Evolutionary conservation across 2,888 invertebrate species (phyloP).

Genomic region (Trypoxylon attenuatum): DNA sequence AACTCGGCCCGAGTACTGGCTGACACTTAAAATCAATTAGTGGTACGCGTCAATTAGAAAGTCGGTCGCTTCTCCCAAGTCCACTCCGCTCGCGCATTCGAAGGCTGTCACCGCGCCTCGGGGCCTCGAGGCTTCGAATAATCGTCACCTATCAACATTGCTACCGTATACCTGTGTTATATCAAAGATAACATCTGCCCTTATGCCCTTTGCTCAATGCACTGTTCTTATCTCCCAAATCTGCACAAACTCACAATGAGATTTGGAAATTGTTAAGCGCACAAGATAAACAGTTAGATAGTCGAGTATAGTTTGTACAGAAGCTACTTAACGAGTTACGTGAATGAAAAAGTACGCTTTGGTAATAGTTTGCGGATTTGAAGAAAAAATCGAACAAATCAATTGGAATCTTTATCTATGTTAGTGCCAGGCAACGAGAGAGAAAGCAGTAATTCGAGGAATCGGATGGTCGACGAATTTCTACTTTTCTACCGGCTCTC

Average conservation of each 20-base stretch:
- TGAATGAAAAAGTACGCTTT: too few species aligned
- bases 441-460: background rate
- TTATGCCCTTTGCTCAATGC: too few species aligned
- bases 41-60: constrained; percentile 60
- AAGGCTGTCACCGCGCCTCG: constrained; percentile 1
- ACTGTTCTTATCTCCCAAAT: too few species aligned
- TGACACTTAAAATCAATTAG: constrained; percentile 68
- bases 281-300: too few species aligned
- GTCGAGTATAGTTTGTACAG: too few species aligned
- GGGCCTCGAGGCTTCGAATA: constrained; percentile 9
- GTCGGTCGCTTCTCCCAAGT: constrained; percentile 45
- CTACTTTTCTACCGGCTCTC: background rate
- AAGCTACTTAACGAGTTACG: too few species aligned
- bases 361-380: too few species aligned
- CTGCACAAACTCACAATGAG: too few species aligned
- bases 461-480: background rate
- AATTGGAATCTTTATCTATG: too few species aligned
- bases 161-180: background rate
- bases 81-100: constrained; percentile 27
- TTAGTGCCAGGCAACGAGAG: background rate
- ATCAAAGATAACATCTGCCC: background rate
- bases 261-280: too few species aligned
- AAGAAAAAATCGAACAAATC: background rate
- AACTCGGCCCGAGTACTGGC: constrained; percentile 54
- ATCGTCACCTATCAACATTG: constrained; percentile 20